These are phyloP conservation scores for Selenia dentaria DNA, from an alignment of 2,888 invertebrate genomes.

Conservation along the genomic window DNA sequence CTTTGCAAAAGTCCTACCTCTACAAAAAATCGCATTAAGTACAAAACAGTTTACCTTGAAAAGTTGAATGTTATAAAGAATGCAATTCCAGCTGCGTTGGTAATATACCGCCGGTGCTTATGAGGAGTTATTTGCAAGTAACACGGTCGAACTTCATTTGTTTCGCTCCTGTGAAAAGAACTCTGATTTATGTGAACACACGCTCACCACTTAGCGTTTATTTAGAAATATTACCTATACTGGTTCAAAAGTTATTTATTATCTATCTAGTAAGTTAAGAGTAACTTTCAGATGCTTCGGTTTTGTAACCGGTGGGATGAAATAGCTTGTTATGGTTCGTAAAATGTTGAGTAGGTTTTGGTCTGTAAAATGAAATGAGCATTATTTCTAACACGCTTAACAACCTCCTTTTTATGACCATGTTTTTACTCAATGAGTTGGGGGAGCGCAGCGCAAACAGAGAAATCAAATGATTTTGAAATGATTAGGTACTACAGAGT, in stretches of 20 bases:
- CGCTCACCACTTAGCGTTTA: slow-evolving; percentile 10
- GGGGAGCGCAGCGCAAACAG: too few relatives aligned
- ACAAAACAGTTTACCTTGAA: slow-evolving; percentile 1
- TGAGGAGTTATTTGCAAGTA: slow-evolving; percentile 31
- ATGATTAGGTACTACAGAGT: too few relatives aligned
- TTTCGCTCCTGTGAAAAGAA: slow-evolving; percentile 20
- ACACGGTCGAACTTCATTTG: slow-evolving; percentile 20
- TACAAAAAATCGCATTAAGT: too few relatives aligned
- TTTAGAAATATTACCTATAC: slow-evolving; percentile 24
- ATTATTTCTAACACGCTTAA: too few relatives aligned
- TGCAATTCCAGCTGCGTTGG: slow-evolving; percentile 15
- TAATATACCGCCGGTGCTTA: slow-evolving; percentile 19
- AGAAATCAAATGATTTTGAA: too few relatives aligned
- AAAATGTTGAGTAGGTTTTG: too few relatives aligned
- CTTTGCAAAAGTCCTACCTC: too few relatives aligned
- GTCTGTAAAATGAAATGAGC: too few relatives aligned
- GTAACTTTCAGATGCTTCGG: not conserved
- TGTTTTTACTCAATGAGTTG: too few relatives aligned
- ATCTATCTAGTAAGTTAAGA: not conserved
- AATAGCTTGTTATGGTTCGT: too few relatives aligned
- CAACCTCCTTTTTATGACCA: too few relatives aligned
- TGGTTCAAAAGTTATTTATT: not conserved
- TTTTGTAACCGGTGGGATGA: too few relatives aligned
- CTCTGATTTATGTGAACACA: slow-evolving; percentile 12
- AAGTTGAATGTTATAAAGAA: slow-evolving; percentile 21